These are phyloP conservation scores for Diplosoma virens DNA, from an alignment of 23 tunicate species.

Conservation along the genomic window DNA sequence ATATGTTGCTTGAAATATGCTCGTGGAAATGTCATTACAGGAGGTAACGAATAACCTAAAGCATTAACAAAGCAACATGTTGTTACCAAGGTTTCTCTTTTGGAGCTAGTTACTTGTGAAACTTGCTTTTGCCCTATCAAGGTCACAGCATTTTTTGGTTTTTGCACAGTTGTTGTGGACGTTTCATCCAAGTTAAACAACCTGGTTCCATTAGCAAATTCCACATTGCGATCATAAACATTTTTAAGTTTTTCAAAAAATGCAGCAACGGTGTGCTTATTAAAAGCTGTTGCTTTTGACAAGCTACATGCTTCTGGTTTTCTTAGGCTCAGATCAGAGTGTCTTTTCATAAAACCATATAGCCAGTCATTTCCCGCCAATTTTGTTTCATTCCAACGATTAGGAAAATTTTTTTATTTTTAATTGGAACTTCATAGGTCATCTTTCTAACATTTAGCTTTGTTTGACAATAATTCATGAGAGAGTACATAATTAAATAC, in stretches of 20 bases:
- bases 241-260: slow-evolving; percentile 23
- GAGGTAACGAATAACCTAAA: slow-evolving; percentile 10
- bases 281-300: slow-evolving; percentile 22
- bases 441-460: background rate
- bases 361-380: slow-evolving; percentile 33
- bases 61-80: slow-evolving; percentile 35
- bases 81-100: slow-evolving; percentile 31
- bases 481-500: background rate
- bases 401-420: slow-evolving; percentile 20
- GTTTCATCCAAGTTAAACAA: slow-evolving; percentile 40
- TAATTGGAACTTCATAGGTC: slow-evolving; percentile 14
- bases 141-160: slow-evolving; percentile 9
- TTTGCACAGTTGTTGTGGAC: background rate
- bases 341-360: slow-evolving; percentile 14
- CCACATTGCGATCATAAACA: background rate
- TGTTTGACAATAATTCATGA: slow-evolving; percentile 15
- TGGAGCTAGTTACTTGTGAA: slow-evolving; percentile 8
- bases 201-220: background rate
- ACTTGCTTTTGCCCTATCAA: slow-evolving; percentile 26
- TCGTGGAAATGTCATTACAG: slow-evolving; percentile 22
- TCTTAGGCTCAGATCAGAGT: background rate
- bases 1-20: slow-evolving; percentile 4
- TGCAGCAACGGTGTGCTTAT: background rate
- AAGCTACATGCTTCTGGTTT: slow-evolving; percentile 25
- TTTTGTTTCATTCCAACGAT: background rate